These are phyloP conservation scores for Takifugu bimaculatus DNA, from an alignment of 2,113 vertebrate genomes.

Conservation along the genomic window DNA sequence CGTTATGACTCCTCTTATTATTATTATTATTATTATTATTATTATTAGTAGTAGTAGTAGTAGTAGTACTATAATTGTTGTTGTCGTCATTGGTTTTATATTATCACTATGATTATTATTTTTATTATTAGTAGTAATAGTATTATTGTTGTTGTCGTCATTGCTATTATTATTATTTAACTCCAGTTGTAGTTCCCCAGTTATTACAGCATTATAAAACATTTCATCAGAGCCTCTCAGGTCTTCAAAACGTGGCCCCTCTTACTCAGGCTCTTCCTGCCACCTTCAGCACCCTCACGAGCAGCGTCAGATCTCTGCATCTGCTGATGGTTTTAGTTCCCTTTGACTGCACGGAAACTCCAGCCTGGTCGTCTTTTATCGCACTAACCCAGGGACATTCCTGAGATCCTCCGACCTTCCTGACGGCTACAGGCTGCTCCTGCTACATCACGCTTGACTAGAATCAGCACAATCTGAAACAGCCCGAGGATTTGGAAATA, in stretches of 20 bases:
- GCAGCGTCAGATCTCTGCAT: conserved; percentile 24
- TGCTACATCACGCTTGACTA: conserved; percentile 9
- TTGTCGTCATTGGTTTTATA: too few relatives aligned
- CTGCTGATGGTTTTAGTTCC: conserved; percentile 36
- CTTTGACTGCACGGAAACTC: conserved; percentile 6
- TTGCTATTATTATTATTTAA: too few relatives aligned
- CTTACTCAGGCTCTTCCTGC: neutral
- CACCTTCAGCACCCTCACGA: conserved; percentile 31
- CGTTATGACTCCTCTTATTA: too few relatives aligned
- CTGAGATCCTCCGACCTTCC: conserved; percentile 1
- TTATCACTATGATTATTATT: too few relatives aligned
- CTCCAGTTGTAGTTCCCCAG: too few relatives aligned
- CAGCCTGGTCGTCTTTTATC: neutral
- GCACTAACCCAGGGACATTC: too few relatives aligned
- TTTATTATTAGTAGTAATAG: too few relatives aligned
- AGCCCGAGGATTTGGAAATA: conserved; percentile 23
- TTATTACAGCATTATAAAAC: too few relatives aligned
- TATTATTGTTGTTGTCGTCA: neutral
- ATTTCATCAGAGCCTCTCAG: conserved; percentile 1
- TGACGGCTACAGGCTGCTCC: conserved; percentile 20
- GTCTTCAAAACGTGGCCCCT: conserved; percentile 17
- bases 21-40: too few relatives aligned
- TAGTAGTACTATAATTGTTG: too few relatives aligned
- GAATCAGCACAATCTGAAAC: conserved; percentile 19
- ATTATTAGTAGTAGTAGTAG: too few relatives aligned